Percentiles rank a stretch among this genome's conserved stretches.
These are phyloP conservation scores for Drosophila infuscata DNA, from an alignment of 2,888 invertebrate genomes.

Conservation along the genomic window DNA sequence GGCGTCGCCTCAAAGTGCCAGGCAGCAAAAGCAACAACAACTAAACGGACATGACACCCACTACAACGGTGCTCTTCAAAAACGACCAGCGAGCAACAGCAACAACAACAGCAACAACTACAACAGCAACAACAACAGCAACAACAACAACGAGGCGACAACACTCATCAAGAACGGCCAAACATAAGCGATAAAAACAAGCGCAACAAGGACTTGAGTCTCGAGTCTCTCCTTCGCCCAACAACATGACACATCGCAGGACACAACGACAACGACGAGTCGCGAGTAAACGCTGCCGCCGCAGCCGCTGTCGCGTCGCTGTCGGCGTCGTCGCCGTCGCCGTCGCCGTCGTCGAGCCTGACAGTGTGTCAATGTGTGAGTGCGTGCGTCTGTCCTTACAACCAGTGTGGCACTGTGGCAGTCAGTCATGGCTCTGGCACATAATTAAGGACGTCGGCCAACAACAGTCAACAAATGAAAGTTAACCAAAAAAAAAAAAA, in stretches of 20 bases:
- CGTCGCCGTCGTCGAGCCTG: slow-evolving; percentile 39
- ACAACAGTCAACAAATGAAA: slow-evolving; percentile 56
- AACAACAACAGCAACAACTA: slow-evolving; percentile 54
- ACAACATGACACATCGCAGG: slow-evolving; percentile 71
- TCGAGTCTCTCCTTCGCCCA: slow-evolving; percentile 52
- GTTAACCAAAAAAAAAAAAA: slow-evolving; percentile 15
- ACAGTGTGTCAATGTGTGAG: slow-evolving; percentile 48
- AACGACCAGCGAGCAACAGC: slow-evolving; percentile 53
- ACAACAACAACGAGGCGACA: slow-evolving; percentile 55
- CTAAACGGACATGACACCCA: slow-evolving; percentile 78
- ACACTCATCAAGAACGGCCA: slow-evolving; percentile 77
- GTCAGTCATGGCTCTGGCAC: slow-evolving; percentile 78
- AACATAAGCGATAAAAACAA: slow-evolving; percentile 79
- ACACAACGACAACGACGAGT: slow-evolving; percentile 43
- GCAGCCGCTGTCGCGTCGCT: slow-evolving; percentile 1
- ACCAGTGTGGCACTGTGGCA: slow-evolving; percentile 71
- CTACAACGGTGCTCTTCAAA: slow-evolving; percentile 72
- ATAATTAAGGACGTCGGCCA: slow-evolving; percentile 75
- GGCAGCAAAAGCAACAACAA: slow-evolving; percentile 53
- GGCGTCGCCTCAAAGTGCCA: slow-evolving; percentile 71
- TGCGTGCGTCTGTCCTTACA: slow-evolving; percentile 46
- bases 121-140: slow-evolving; percentile 40
- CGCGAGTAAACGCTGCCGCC: slow-evolving; percentile 41
- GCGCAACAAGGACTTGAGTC: slow-evolving; percentile 78
- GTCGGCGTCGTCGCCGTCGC: slow-evolving; percentile 2